phyloP scores from a whole-genome alignment of 2,113 vertebrate genomes.

The Dasypus novemcinctus region DNA sequence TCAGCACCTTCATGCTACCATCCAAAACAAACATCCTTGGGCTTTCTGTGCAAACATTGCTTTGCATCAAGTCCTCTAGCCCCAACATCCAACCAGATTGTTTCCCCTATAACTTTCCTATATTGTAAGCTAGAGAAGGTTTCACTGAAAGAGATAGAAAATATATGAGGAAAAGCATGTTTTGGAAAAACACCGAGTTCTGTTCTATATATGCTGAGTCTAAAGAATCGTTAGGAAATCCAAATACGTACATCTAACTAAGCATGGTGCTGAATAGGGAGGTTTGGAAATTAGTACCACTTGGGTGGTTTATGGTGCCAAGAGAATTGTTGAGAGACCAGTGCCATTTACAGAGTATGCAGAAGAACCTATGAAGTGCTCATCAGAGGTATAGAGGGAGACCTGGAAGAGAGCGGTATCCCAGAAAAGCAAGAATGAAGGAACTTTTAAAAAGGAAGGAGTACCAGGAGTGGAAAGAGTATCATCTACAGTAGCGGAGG shows the following conservation, averaged over 20 bases:
- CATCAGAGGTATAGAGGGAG: neutral
- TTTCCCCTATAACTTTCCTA: no score
- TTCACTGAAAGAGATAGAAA: neutral
- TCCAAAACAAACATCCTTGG: no score
- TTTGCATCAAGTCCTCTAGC: no score
- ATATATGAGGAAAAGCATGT: neutral
- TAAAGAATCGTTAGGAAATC: neutral
- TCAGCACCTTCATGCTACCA: no score
- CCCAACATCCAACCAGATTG: no score
- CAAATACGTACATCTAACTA: neutral
- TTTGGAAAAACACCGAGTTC: neutral
- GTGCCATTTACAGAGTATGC: no score
- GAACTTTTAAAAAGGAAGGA: neutral
- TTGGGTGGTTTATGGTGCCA: neutral
- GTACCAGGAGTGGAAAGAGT: neutral
- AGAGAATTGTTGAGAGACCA: neutral
- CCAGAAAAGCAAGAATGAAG: neutral
- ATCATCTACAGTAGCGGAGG: neutral
- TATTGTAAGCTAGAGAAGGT: neutral
- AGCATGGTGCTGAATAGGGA: neutral
- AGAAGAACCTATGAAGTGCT: neutral
- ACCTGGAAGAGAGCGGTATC: neutral
- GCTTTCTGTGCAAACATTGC: no score
- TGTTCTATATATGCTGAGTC: neutral
- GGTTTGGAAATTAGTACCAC: neutral